These are phyloP conservation scores for Lerista edwardsae DNA, from an alignment of 2,797 vertebrate species.

Conservation along the genomic window DNA sequence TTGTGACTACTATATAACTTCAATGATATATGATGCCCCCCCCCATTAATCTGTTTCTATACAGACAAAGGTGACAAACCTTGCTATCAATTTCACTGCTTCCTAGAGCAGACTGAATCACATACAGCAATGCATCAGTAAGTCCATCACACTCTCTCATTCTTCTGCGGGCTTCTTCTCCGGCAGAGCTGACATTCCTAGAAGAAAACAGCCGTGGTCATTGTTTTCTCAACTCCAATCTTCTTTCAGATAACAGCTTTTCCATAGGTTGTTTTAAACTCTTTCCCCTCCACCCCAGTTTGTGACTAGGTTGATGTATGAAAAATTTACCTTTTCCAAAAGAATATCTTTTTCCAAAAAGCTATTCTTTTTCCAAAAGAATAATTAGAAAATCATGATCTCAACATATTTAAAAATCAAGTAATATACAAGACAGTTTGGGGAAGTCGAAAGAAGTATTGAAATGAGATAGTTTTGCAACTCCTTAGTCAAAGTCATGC, in stretches of 20 bases:
- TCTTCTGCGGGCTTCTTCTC: constrained; percentile 94
- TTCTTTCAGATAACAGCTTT: neutral
- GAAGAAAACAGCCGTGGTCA: constrained; percentile 65
- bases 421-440: neutral
- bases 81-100: constrained; percentile 99
- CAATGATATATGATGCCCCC: neutral
- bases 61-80: constrained; percentile 79
- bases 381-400: neutral
- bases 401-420: neutral
- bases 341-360: neutral
- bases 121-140: constrained; percentile 94
- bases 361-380: constrained; percentile 1
- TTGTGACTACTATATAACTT: neutral
- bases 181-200: constrained; percentile 98
- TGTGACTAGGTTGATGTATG: neutral
- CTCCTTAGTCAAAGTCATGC: neutral
- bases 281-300: too few relatives aligned
- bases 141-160: constrained; percentile 98
- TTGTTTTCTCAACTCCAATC: neutral
- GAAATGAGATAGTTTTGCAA: neutral
- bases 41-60: constrained; percentile 6
- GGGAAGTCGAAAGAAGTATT: neutral
- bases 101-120: constrained; percentile 96
- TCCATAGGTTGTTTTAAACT: neutral
- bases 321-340: neutral